Evolutionary conservation across 2,797 vertebrate species (phyloP).

Genomic region (Lycodopsis pacificus): DNA sequence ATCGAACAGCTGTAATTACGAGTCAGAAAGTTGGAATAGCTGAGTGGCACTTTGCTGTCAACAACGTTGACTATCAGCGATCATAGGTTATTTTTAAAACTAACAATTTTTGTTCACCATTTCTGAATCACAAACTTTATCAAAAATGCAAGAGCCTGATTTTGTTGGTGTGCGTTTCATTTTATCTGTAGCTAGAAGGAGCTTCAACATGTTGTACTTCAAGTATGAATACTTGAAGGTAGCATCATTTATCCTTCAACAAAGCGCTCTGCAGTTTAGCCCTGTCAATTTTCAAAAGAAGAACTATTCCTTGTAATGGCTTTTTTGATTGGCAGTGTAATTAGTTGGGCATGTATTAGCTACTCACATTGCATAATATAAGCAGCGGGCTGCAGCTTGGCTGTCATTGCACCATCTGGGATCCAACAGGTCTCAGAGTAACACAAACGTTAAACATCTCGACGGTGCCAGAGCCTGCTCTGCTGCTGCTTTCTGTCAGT

Average conservation of each 20-base stretch:
- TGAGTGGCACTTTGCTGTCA: slow-evolving; percentile 49
- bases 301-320: slow-evolving; percentile 21
- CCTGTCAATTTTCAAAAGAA: neutral
- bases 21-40: slow-evolving; percentile 48
- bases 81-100: slow-evolving; percentile 1
- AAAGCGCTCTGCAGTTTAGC: neutral
- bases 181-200: neutral
- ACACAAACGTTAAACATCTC: slow-evolving; percentile 56
- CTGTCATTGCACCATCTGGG: slow-evolving; percentile 64
- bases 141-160: neutral
- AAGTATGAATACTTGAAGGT: slow-evolving; percentile 22
- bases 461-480: slow-evolving; percentile 8
- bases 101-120: neutral
- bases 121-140: neutral
- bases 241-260: slow-evolving; percentile 11
- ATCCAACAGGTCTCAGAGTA: slow-evolving; percentile 67
- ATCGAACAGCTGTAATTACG: slow-evolving; percentile 42
- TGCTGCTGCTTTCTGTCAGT: slow-evolving; percentile 22
- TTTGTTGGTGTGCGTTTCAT: slow-evolving; percentile 1
- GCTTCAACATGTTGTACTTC: neutral
- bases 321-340: slow-evolving; percentile 48
- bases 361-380: slow-evolving; percentile 57
- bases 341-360: slow-evolving; percentile 37
- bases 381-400: slow-evolving; percentile 52
- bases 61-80: neutral